Conservation (phyloP, 1,140 invertebrate species). For the Drosophila sp. region DNA sequence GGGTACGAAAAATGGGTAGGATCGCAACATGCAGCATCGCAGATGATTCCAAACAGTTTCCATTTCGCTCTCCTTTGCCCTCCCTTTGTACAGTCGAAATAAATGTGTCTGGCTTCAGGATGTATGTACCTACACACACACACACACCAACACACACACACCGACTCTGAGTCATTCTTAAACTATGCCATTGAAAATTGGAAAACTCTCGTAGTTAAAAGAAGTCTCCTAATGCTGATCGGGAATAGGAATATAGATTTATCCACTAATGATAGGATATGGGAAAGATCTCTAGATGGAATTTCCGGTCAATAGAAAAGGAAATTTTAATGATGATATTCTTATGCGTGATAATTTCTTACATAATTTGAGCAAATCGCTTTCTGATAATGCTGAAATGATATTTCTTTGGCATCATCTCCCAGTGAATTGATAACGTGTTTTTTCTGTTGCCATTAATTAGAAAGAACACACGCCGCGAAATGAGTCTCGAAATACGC, state of each 20-base stretch:
- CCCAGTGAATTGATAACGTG: constrained; percentile 38
- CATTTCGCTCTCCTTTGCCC: neutral
- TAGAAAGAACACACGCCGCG: constrained; percentile 10
- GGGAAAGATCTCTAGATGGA: too few species aligned
- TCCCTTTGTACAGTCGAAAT: constrained; percentile 1
- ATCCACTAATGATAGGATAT: too few species aligned
- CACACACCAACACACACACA: neutral
- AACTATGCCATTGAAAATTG: neutral
- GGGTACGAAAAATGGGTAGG: constrained; percentile 4
- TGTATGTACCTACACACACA: neutral
- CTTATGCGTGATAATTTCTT: too few species aligned
- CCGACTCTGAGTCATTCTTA: neutral
- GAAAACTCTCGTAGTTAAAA: neutral
- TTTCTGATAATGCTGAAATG: neutral
- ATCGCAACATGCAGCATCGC: neutral
- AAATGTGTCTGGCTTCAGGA: constrained; percentile 10
- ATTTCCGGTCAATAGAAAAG: too few species aligned
- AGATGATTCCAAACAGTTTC: constrained; percentile 8
- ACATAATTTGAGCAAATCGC: neutral
- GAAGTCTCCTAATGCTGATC: too few species aligned
- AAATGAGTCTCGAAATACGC: constrained; percentile 14
- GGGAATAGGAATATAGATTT: too few species aligned
- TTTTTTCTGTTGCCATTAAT: constrained; percentile 8
- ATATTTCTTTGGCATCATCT: neutral
- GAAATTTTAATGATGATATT: neutral